Conservation (phyloP, 1,140 invertebrate species). For the Heliconius himera region DNA sequence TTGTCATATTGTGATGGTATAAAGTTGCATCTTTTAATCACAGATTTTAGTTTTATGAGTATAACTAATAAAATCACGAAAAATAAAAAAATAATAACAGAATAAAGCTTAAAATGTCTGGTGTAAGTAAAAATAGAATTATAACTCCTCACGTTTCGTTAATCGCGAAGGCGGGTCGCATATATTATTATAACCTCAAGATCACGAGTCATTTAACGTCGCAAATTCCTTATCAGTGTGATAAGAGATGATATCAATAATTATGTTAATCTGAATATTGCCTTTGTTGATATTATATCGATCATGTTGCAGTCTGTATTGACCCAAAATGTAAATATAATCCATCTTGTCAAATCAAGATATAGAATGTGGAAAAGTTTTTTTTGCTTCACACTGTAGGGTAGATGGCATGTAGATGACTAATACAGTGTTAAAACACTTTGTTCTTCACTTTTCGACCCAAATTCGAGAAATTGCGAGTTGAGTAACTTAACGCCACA, state of each 20-base stretch:
- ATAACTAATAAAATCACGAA: background rate
- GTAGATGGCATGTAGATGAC: no score
- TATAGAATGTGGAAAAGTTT: background rate
- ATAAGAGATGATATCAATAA: background rate
- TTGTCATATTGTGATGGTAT: no score
- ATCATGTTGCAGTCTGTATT: background rate
- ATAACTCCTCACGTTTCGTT: background rate
- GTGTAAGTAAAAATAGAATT: background rate
- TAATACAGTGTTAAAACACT: no score
- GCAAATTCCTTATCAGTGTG: slow-evolving; percentile 9
- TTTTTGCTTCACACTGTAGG: no score
- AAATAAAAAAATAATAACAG: background rate
- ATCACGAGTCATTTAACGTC: slow-evolving; percentile 14
- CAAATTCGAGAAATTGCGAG: no score
- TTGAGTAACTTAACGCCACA: no score
- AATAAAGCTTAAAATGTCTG: background rate
- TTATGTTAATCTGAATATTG: slow-evolving; percentile 16
- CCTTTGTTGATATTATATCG: slow-evolving; percentile 1
- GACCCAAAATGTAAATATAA: background rate
- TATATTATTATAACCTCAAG: background rate
- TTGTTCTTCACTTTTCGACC: no score
- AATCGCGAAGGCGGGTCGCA: background rate
- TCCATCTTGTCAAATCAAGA: background rate
- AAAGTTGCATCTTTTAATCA: no score
- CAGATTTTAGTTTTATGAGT: background rate